phyloP scores from a whole-genome alignment of 1,140 invertebrate species.

The Drosophila kikkawai region DNA sequence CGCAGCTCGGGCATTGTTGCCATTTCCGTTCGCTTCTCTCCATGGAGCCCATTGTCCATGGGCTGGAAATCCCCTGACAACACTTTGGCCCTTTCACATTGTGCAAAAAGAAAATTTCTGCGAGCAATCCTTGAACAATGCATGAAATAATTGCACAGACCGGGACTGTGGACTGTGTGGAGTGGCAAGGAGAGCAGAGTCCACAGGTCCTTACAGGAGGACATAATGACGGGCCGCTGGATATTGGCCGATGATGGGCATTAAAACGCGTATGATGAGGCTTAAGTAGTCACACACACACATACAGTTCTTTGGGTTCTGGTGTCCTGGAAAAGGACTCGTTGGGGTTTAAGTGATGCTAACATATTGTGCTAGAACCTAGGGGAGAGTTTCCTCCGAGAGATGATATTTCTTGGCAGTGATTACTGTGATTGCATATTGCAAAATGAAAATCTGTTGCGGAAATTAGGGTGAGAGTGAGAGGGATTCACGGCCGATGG shows the following conservation, averaged over 20 bases:
- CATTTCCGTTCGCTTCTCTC: constrained; percentile 60
- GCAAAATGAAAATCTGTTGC: constrained; percentile 40
- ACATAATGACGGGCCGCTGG: constrained; percentile 59
- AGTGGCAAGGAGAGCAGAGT: neutral
- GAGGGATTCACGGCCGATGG: constrained; percentile 19
- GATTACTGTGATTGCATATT: constrained; percentile 45
- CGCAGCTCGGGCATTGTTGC: constrained; percentile 63
- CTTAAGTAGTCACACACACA: constrained; percentile 70
- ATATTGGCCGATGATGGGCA: constrained; percentile 72
- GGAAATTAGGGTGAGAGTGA: constrained; percentile 16
- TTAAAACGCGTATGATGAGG: constrained; percentile 78
- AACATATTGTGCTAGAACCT: constrained; percentile 55
- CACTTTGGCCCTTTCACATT: constrained; percentile 68
- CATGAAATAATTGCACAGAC: constrained; percentile 74
- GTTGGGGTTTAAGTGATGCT: constrained; percentile 60
- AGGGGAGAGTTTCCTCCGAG: constrained; percentile 26
- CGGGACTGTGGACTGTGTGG: constrained; percentile 17
- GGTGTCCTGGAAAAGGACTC: constrained; percentile 30
- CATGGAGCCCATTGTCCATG: constrained; percentile 57
- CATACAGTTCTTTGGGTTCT: constrained; percentile 27
- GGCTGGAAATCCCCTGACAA: constrained; percentile 75
- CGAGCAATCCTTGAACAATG: constrained; percentile 79
- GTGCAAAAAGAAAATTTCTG: constrained; percentile 69
- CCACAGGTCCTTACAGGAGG: constrained; percentile 37
- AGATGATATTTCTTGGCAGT: constrained; percentile 47